Evolutionary conservation across 2,797 vertebrate genomes (phyloP).

Genomic region (Crenichthys baileyi): DNA sequence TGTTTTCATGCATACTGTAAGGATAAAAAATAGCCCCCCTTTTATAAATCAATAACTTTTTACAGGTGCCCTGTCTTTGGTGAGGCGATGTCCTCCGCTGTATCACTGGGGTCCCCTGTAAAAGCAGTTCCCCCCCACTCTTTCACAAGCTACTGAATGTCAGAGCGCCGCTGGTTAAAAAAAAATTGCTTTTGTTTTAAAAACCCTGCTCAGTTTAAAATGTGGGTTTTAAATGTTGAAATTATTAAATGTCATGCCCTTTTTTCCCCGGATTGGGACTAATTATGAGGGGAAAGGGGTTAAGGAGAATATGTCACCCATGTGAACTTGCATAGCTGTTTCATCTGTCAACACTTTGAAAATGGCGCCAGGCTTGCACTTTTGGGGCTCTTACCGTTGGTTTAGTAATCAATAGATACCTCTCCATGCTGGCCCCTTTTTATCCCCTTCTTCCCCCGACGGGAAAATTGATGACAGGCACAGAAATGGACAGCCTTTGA

Average conservation of each 20-base stretch:
- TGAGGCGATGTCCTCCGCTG: constrained; percentile 60
- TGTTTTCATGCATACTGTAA: constrained; percentile 72
- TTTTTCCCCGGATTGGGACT: constrained; percentile 75
- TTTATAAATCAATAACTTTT: constrained; percentile 81
- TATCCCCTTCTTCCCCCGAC: constrained; percentile 44
- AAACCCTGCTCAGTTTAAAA: constrained; percentile 74
- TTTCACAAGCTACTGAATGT: constrained; percentile 75
- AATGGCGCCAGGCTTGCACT: constrained; percentile 52
- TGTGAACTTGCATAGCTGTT: constrained; percentile 68
- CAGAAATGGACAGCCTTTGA: constrained; percentile 62
- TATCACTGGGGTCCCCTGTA: constrained; percentile 63
- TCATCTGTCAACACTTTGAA: constrained; percentile 74
- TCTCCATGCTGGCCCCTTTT: constrained; percentile 41
- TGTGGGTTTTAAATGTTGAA: constrained; percentile 78
- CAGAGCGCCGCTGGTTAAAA: constrained; percentile 70
- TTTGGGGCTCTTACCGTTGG: constrained; percentile 54
- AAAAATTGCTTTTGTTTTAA: constrained; percentile 77
- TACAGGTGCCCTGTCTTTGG: constrained; percentile 59
- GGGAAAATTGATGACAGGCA: constrained; percentile 61
- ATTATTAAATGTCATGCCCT: constrained; percentile 84
- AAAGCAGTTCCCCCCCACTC: constrained; percentile 47
- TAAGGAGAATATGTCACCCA: constrained; percentile 70
- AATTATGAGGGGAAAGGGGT: constrained; percentile 76
- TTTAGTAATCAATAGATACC: constrained; percentile 70
- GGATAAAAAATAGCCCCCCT: constrained; percentile 78